Evolutionary conservation across 2,888 invertebrate genomes (phyloP).

Genomic region (Zygogramma bicolorata): DNA sequence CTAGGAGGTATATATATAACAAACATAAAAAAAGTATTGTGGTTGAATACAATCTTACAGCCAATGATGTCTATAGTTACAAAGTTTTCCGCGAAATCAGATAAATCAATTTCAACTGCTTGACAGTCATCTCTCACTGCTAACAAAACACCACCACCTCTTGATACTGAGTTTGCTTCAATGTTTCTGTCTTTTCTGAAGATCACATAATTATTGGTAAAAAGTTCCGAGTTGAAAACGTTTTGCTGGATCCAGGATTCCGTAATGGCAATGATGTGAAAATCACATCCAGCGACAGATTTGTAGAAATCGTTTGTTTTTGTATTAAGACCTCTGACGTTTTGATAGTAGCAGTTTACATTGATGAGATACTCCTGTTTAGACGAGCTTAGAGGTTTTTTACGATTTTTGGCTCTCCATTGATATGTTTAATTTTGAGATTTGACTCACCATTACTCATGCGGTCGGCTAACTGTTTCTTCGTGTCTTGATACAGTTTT

Average conservation of each 20-base stretch:
- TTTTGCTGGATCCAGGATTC: constrained; percentile 6
- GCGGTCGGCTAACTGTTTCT: background rate
- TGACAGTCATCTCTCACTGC: constrained; percentile 7
- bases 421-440: background rate
- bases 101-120: too few relatives aligned
- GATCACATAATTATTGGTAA: background rate
- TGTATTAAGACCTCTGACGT: background rate
- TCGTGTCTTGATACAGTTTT: background rate
- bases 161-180: too few relatives aligned
- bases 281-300: background rate
- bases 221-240: constrained; percentile 1
- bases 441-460: background rate
- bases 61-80: background rate
- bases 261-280: constrained; percentile 10
- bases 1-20: constrained; percentile 6
- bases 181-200: background rate
- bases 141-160: constrained; percentile 2
- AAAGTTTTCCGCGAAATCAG: too few relatives aligned
- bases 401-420: background rate
- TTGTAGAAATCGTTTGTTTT: background rate
- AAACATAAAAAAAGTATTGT: constrained; percentile 2
- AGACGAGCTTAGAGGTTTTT: constrained; percentile 4
- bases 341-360: background rate
- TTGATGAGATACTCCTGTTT: background rate
- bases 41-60: background rate